Percentiles rank a stretch among this genome's conserved stretches.
Evolutionary conservation across 2,113 vertebrate species (phyloP).

Genomic region (Malurus elegans): DNA sequence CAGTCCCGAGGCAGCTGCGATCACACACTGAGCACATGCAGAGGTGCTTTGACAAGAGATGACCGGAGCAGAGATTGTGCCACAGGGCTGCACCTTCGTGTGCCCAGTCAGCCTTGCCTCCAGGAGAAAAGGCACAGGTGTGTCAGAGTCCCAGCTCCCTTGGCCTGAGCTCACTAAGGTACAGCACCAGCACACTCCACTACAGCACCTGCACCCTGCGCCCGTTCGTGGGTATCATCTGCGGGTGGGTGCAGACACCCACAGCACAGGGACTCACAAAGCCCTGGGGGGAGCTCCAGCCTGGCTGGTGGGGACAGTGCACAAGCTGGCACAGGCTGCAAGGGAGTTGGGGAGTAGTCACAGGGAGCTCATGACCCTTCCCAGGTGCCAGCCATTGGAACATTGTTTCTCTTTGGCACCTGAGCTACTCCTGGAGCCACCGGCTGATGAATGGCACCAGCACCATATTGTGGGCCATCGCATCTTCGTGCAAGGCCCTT

Average conservation of each 20-base stretch:
- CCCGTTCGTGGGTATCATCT: rapidly evolving
- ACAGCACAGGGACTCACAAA: neutral
- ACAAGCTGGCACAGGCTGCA: neutral
- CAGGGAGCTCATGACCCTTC: neutral
- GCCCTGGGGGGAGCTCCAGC: neutral
- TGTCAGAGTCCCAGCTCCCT: neutral
- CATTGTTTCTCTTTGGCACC: neutral
- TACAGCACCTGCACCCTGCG: neutral
- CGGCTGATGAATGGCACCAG: neutral
- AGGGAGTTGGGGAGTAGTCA: rapidly evolving
- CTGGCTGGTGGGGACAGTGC: neutral
- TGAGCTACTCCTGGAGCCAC: neutral
- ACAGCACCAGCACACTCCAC: rapidly evolving
- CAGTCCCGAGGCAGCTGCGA: neutral
- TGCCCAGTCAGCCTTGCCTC: neutral
- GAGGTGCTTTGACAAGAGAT: neutral
- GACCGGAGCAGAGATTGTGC: neutral
- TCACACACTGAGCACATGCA: rapidly evolving
- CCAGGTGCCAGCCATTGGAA: neutral
- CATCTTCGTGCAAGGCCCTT: neutral
- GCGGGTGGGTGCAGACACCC: neutral
- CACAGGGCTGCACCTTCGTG: rapidly evolving
- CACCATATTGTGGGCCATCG: neutral
- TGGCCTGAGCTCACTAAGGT: neutral
- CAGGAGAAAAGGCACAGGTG: neutral